phyloP scores from a whole-genome alignment of 2,797 vertebrate species.

The Rhinoraja longicauda region DNA sequence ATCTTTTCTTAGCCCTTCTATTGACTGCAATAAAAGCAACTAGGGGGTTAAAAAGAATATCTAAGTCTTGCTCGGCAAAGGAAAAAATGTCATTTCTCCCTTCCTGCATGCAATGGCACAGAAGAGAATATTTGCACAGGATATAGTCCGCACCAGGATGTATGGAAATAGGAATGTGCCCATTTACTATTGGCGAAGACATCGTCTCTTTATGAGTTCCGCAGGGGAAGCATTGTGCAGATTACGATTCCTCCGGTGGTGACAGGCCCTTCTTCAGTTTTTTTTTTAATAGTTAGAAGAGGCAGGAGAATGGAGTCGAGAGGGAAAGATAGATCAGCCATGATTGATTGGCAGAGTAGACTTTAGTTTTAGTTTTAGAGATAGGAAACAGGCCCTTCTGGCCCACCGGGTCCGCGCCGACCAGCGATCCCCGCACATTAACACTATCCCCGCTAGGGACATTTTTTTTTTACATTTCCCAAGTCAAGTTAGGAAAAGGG shows the following conservation, averaged over 20 bases:
- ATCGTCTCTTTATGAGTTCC: conserved; percentile 32
- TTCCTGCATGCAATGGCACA: conserved; percentile 24
- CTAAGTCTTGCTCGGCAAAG: not conserved
- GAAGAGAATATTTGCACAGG: conserved; percentile 16
- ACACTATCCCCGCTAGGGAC: too few relatives aligned
- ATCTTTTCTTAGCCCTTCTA: not conserved
- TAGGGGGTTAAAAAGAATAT: not conserved
- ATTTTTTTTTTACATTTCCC: too few relatives aligned
- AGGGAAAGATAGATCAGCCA: too few relatives aligned
- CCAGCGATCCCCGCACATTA: too few relatives aligned
- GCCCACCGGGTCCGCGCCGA: too few relatives aligned
- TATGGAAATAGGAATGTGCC: conserved; percentile 23
- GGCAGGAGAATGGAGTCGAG: too few relatives aligned
- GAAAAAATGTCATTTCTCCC: conserved; percentile 29
- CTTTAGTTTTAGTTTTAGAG: too few relatives aligned
- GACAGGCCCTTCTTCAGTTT: not conserved
- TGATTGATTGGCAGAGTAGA: too few relatives aligned
- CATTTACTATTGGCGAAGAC: not conserved
- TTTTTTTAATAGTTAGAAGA: too few relatives aligned
- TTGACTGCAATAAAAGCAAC: not conserved
- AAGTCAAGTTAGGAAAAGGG: too few relatives aligned
- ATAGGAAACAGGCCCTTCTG: too few relatives aligned
- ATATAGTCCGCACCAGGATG: conserved; percentile 16
- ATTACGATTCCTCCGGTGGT: not conserved
- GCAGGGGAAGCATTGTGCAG: not conserved